phyloP scores from a whole-genome alignment of 1,140 invertebrate species.

The Solen grandis region DNA sequence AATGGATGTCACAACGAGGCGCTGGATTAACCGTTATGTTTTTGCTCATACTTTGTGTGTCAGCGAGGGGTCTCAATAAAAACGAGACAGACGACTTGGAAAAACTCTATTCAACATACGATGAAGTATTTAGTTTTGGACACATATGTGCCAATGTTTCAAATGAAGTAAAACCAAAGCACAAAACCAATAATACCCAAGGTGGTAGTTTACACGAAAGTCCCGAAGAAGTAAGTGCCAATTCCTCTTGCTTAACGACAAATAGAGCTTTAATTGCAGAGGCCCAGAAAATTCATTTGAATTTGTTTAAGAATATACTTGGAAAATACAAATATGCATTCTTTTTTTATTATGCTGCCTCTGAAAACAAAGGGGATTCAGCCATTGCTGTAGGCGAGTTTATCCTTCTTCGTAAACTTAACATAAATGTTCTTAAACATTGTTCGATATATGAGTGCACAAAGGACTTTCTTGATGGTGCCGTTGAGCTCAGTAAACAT shows the following conservation, averaged over 20 bases:
- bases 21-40: too few species aligned
- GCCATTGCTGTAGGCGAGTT: conserved; percentile 5
- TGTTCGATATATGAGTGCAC: not conserved
- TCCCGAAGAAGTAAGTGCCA: not conserved
- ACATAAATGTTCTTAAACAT: not conserved
- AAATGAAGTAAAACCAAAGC: too few species aligned
- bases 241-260: not conserved
- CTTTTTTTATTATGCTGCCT: conserved; percentile 1
- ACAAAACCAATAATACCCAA: too few species aligned
- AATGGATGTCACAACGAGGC: too few species aligned
- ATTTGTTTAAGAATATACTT: not conserved
- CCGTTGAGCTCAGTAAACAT: not conserved
- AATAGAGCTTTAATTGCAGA: not conserved
- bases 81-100: too few species aligned
- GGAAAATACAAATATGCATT: not conserved
- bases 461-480: not conserved
- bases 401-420: not conserved
- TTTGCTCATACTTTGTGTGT: too few species aligned
- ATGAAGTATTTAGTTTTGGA: too few species aligned
- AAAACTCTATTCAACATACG: too few species aligned
- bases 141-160: too few species aligned
- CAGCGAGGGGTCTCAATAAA: too few species aligned
- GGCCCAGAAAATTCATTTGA: conserved; percentile 12
- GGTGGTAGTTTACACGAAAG: too few species aligned
- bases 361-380: conserved; percentile 8